A percentile compares a stretch with the other conserved stretches of the same genome.
These are phyloP conservation scores for Peromyscus maniculatus DNA, from an alignment of 2,113 vertebrate genomes.

Conservation along the genomic window DNA sequence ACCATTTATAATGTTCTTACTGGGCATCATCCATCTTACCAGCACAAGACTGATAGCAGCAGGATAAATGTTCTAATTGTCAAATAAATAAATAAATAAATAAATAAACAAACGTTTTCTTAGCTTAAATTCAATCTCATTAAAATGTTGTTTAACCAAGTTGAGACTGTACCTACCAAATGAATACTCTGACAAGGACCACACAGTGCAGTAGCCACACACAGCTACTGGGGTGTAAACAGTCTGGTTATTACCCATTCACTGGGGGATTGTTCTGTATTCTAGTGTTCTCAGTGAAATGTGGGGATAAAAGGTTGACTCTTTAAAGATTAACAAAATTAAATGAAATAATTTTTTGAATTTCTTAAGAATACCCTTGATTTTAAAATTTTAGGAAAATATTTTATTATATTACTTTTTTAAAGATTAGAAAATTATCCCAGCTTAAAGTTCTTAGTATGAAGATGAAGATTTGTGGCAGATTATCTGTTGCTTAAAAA, in stretches of 20 bases:
- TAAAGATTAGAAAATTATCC: background rate
- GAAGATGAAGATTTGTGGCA: background rate
- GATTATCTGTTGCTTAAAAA: background rate
- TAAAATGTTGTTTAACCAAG: background rate
- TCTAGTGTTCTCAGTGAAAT: background rate
- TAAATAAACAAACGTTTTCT: background rate
- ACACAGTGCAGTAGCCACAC: rapidly evolving
- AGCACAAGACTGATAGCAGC: background rate
- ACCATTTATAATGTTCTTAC: background rate
- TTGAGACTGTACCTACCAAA: background rate
- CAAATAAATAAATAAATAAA: background rate
- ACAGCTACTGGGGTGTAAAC: background rate
- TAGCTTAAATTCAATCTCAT: background rate
- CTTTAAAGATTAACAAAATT: background rate
- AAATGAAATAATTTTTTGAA: background rate
- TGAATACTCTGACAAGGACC: background rate
- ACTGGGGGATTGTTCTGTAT: background rate
- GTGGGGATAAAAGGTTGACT: background rate
- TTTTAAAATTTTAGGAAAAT: background rate
- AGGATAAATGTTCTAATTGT: background rate
- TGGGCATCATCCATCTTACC: background rate
- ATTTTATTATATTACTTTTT: background rate
- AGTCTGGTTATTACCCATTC: background rate
- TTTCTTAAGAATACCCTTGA: background rate
- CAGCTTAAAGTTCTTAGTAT: background rate